phyloP scores from a whole-genome alignment of 2,888 invertebrate genomes.

The Brachyopa scutellaris region DNA sequence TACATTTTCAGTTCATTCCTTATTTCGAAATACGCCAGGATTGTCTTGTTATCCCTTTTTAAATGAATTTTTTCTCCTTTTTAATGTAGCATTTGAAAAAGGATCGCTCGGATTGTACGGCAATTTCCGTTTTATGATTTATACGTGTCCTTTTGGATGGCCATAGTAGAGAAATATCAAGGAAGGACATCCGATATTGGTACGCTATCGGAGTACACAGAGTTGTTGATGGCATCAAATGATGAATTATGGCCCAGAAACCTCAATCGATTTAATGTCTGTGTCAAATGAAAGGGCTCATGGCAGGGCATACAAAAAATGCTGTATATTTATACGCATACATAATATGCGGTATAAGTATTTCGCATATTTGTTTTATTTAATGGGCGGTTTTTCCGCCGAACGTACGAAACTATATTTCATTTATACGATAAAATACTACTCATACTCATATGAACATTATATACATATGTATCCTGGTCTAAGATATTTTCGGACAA shows the following conservation, averaged over 20 bases:
- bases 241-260: conserved; percentile 24
- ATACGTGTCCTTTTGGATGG: conserved; percentile 14
- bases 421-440: too few species aligned
- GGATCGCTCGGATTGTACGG: conserved; percentile 19
- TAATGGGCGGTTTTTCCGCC: too few species aligned
- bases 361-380: conserved; percentile 5
- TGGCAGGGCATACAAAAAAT: background rate
- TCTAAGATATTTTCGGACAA: too few species aligned
- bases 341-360: background rate
- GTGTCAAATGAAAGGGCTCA: too few species aligned
- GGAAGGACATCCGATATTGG: conserved; percentile 21
- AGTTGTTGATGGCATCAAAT: conserved; percentile 17
- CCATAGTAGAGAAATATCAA: background rate
- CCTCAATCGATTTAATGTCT: background rate
- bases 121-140: conserved; percentile 54
- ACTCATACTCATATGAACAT: too few species aligned
- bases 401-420: too few species aligned
- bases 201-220: background rate
- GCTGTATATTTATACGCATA: background rate
- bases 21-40: conserved; percentile 12
- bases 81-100: background rate
- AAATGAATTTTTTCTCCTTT: conserved; percentile 19
- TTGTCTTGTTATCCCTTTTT: conserved; percentile 55
- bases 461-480: too few species aligned
- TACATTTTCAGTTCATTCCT: conserved; percentile 31